phyloP scores from a whole-genome alignment of 2,888 invertebrate genomes.

The Drosophila emarginata region DNA sequence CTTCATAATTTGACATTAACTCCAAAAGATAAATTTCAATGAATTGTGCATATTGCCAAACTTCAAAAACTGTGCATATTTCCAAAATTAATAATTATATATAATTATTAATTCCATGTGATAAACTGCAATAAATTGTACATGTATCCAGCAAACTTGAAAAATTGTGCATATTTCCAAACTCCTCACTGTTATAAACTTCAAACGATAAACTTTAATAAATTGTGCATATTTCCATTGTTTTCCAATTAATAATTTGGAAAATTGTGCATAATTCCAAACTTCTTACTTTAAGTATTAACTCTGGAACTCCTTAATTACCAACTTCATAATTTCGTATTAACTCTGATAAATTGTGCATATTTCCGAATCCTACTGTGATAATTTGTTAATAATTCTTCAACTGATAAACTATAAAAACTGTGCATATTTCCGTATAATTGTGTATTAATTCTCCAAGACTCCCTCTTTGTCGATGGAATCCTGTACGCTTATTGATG shows the following conservation, averaged over 20 bases:
- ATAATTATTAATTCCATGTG: too few relatives aligned
- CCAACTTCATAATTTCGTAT: too few relatives aligned
- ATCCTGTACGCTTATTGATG: background rate
- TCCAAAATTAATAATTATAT: too few relatives aligned
- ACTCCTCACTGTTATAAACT: background rate
- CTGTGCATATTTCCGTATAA: too few relatives aligned
- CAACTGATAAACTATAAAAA: background rate
- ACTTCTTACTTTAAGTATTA: background rate
- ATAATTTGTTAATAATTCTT: background rate
- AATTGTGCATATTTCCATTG: too few relatives aligned
- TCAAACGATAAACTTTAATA: background rate
- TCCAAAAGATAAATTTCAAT: background rate
- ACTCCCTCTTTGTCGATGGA: slow-evolving; percentile 16
- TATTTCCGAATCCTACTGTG: background rate
- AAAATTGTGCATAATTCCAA: background rate
- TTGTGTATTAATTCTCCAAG: slow-evolving; percentile 28
- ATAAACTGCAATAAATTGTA: background rate
- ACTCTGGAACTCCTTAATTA: too few relatives aligned
- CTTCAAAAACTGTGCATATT: background rate
- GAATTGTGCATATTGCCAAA: background rate
- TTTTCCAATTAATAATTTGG: background rate
- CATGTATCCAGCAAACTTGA: background rate
- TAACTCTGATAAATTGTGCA: background rate
- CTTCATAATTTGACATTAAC: background rate
- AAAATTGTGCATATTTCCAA: background rate